phyloP scores from a whole-genome alignment of 2,113 vertebrate genomes.

The Prunella fulvescens region DNA sequence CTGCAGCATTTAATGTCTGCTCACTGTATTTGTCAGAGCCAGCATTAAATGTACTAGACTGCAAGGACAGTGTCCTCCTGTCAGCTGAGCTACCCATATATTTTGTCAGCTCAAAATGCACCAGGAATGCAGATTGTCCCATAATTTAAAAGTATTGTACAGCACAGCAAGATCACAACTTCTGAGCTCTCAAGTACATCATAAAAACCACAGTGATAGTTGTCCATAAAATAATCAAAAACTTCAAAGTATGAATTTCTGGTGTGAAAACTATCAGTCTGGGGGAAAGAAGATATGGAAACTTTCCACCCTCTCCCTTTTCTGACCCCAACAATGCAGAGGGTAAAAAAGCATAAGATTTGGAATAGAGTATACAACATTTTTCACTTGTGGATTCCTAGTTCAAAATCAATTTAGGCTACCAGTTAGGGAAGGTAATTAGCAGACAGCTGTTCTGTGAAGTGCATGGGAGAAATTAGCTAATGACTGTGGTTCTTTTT shows the following conservation, averaged over 20 bases:
- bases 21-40: not conserved
- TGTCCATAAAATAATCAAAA: not conserved
- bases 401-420: not conserved
- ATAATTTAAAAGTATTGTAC: not conserved
- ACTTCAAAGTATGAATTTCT: not conserved
- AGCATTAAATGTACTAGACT: not conserved
- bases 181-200: not conserved
- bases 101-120: not conserved
- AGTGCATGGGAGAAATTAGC: not conserved
- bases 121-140: not conserved
- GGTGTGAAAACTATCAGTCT: not conserved
- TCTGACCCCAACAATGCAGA: not conserved
- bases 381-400: not conserved
- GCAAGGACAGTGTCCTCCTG: not conserved
- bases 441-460: constrained; percentile 6
- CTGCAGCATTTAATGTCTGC: constrained; percentile 45
- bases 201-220: not conserved
- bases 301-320: not conserved
- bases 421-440: not conserved
- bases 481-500: not conserved
- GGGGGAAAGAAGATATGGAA: not conserved
- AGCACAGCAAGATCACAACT: not conserved
- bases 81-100: not conserved
- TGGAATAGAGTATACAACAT: not conserved
- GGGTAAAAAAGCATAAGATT: not conserved